Conservation (phyloP, 2,113 vertebrate species). For the Vulpes ferrilata region DNA sequence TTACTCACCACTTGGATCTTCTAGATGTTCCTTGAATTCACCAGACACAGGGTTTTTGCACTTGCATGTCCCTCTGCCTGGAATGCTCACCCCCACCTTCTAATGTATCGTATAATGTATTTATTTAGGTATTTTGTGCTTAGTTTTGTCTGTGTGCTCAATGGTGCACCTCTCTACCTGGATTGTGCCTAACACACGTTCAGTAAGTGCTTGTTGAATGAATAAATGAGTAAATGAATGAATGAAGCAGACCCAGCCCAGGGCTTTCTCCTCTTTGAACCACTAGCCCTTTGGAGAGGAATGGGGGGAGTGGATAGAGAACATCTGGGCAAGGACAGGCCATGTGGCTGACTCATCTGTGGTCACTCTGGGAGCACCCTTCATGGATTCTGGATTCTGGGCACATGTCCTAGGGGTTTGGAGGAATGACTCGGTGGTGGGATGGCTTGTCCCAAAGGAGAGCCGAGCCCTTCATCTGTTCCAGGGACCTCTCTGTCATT, state of each 20-base stretch:
- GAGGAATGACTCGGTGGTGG: background rate
- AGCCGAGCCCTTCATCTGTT: background rate
- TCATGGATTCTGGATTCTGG: background rate
- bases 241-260: background rate
- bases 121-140: background rate
- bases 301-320: background rate
- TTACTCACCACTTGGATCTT: background rate
- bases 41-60: background rate
- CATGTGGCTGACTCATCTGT: background rate
- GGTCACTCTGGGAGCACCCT: background rate
- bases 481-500: background rate
- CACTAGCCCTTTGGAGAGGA: background rate
- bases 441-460: background rate
- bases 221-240: background rate
- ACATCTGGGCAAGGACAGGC: background rate
- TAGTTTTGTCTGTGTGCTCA: constrained; percentile 11
- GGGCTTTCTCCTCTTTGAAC: constrained; percentile 2
- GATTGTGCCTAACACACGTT: background rate
- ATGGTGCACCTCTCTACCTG: background rate
- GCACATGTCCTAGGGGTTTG: background rate
- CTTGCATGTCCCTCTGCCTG: background rate
- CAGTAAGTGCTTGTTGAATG: constrained; percentile 24
- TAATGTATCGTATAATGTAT: background rate
- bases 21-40: background rate
- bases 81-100: background rate